These are phyloP conservation scores for Ganaspis sp. DNA, from an alignment of 1,140 invertebrate genomes.

Conservation along the genomic window DNA sequence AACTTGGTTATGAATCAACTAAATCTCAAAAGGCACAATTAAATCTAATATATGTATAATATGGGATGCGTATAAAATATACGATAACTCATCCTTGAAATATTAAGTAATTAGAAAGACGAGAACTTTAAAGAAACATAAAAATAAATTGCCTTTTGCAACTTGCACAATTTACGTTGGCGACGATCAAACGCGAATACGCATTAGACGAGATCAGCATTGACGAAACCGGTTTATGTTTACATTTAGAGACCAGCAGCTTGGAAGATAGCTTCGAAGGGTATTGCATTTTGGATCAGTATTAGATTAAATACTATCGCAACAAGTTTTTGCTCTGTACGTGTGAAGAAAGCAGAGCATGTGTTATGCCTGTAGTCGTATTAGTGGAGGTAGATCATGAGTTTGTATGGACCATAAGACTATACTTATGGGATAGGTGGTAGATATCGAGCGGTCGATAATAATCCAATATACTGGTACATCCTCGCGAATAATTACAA, in stretches of 20 bases:
- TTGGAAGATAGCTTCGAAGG: conserved; percentile 27
- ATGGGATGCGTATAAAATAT: no score
- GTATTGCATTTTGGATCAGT: conserved; percentile 11
- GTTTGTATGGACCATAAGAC: conserved; percentile 50
- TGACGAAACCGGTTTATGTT: conserved; percentile 34
- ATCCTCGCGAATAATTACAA: conserved; percentile 74
- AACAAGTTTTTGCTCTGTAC: not conserved
- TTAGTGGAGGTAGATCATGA: no score
- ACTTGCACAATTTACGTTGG: not conserved
- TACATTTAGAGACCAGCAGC: conserved; percentile 40
- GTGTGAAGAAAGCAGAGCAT: conserved; percentile 18
- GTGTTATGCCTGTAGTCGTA: not conserved
- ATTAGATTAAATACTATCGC: conserved; percentile 26
- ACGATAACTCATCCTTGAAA: no score
- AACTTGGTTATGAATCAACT: no score
- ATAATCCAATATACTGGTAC: conserved; percentile 74
- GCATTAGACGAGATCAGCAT: conserved; percentile 13
- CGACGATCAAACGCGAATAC: conserved; percentile 7
- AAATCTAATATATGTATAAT: no score
- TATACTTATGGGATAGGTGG: conserved; percentile 71
- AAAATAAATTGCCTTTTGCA: not conserved
- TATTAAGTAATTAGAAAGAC: not conserved
- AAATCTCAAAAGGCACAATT: no score
- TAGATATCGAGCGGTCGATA: conserved; percentile 73
- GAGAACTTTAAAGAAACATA: no score